These are phyloP conservation scores for Hydrotaea diabolus DNA, from an alignment of 2,888 invertebrate species.

Conservation along the genomic window DNA sequence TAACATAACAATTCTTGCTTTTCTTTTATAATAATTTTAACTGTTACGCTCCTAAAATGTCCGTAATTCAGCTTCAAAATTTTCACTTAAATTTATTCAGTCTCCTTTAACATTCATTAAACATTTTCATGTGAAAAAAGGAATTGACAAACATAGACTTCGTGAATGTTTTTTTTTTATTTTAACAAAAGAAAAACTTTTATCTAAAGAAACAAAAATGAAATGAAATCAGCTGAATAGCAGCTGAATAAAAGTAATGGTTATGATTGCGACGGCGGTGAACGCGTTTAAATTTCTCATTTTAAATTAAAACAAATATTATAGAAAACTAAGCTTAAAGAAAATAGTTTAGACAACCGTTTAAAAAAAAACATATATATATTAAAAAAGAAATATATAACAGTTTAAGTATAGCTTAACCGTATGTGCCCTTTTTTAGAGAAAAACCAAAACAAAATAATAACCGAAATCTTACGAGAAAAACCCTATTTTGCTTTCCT, in stretches of 20 bases:
- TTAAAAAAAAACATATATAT: slow-evolving; percentile 23
- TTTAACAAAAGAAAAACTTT: not conserved
- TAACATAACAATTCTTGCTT: no score
- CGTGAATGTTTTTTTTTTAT: slow-evolving; percentile 49
- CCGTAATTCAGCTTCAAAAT: slow-evolving; percentile 23
- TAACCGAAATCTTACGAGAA: slow-evolving; percentile 1
- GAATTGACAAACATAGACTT: slow-evolving; percentile 69
- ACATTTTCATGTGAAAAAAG: slow-evolving; percentile 52
- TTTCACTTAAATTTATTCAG: slow-evolving; percentile 40
- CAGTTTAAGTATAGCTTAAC: slow-evolving; percentile 79
- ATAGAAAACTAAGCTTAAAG: slow-evolving; percentile 36
- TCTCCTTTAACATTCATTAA: slow-evolving; percentile 33
- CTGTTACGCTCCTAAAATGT: not conserved
- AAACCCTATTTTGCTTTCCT: slow-evolving; percentile 77
- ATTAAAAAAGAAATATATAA: slow-evolving; percentile 43
- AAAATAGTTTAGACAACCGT: slow-evolving; percentile 49
- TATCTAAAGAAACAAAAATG: not conserved
- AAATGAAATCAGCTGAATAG: slow-evolving; percentile 37
- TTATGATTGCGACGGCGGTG: not conserved
- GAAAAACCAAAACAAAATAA: slow-evolving; percentile 39
- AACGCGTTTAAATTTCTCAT: slow-evolving; percentile 39
- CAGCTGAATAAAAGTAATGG: slow-evolving; percentile 42
- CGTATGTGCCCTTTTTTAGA: slow-evolving; percentile 81
- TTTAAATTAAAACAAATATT: slow-evolving; percentile 40
- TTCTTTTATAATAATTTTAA: no score